A percentile compares a stretch with the other conserved stretches of the same genome.
These are phyloP conservation scores for Ia io DNA, from an alignment of 2,113 vertebrate genomes.

Conservation along the genomic window DNA sequence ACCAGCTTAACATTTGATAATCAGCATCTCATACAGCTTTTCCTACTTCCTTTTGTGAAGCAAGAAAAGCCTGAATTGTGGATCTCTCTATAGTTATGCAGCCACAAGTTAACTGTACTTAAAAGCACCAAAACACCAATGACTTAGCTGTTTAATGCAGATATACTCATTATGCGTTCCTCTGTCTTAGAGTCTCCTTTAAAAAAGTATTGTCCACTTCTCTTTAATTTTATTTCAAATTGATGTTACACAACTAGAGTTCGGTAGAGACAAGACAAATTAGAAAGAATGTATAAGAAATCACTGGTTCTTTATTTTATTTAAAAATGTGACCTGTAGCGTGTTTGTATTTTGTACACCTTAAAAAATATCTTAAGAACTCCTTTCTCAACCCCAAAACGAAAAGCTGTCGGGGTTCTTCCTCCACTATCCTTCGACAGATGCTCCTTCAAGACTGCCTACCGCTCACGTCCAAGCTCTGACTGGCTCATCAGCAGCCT, in stretches of 20 bases:
- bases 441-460: background rate
- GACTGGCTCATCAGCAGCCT: background rate
- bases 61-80: background rate
- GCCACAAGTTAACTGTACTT: background rate
- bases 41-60: background rate
- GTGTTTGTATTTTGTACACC: background rate
- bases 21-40: background rate
- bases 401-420: background rate
- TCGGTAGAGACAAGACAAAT: background rate
- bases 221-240: constrained; percentile 32
- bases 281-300: background rate
- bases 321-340: background rate
- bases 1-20: background rate
- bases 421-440: background rate
- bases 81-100: background rate
- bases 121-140: background rate
- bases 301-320: background rate
- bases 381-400: background rate
- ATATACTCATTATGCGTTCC: background rate
- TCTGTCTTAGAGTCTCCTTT: background rate
- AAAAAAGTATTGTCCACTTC: background rate
- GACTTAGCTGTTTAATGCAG: background rate
- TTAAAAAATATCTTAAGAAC: background rate
- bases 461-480: background rate
- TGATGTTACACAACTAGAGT: background rate